These are phyloP conservation scores for Calephelis nemesis DNA, from an alignment of 1,140 invertebrate species.

Conservation along the genomic window DNA sequence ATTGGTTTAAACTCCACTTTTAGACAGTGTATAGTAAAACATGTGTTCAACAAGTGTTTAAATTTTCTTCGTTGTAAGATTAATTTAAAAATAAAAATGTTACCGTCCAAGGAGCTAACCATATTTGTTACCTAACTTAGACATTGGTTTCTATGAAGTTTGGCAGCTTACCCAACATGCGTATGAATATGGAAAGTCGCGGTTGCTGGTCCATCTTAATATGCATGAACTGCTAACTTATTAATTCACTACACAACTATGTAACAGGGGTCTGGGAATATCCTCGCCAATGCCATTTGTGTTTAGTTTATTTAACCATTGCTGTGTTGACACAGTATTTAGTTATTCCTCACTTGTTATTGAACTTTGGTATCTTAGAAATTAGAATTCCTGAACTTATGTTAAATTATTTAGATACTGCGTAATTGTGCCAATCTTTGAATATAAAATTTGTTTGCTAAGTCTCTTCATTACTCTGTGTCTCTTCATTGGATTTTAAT, in stretches of 20 bases:
- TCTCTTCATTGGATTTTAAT: too few relatives aligned
- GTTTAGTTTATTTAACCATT: slow-evolving; percentile 40
- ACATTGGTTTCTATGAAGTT: slow-evolving; percentile 1
- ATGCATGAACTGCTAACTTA: slow-evolving; percentile 61
- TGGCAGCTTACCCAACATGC: slow-evolving; percentile 16
- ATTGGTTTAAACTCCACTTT: too few relatives aligned
- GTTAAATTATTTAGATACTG: too few relatives aligned
- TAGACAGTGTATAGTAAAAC: too few relatives aligned
- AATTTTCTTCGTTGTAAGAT: too few relatives aligned
- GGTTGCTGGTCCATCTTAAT: slow-evolving; percentile 47
- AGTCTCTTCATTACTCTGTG: too few relatives aligned
- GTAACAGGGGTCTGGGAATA: slow-evolving; percentile 40
- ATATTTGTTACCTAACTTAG: neutral
- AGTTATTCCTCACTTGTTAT: slow-evolving; percentile 8
- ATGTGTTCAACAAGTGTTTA: too few relatives aligned
- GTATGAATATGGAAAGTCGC: slow-evolving; percentile 52
- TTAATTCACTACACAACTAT: slow-evolving; percentile 56
- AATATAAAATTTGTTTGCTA: too few relatives aligned
- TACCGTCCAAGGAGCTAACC: too few relatives aligned
- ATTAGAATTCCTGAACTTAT: neutral
- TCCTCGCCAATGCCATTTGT: slow-evolving; percentile 32
- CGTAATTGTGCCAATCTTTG: too few relatives aligned
- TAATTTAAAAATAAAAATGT: too few relatives aligned
- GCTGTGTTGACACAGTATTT: slow-evolving; percentile 35
- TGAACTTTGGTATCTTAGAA: slow-evolving; percentile 6